Evolutionary conservation across 2,888 invertebrate species (phyloP).

Genomic region (Eurytoma californica): DNA sequence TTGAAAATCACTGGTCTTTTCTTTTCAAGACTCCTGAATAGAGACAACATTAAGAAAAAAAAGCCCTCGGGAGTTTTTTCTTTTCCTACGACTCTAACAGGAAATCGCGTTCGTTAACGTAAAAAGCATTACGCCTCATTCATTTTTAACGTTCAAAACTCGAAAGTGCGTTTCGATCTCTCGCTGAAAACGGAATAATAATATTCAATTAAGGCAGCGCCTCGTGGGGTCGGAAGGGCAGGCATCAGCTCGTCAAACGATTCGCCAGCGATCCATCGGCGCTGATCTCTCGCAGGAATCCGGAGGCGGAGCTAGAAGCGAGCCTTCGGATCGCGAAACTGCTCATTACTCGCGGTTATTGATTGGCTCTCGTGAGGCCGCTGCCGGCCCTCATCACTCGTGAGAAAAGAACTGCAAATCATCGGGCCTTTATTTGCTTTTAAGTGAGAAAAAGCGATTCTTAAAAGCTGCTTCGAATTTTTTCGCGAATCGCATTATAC

Average conservation of each 20-base stretch:
- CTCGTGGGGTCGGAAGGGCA: slow-evolving; percentile 1
- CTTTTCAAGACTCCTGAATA: slow-evolving; percentile 33
- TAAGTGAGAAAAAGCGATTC: slow-evolving; percentile 7
- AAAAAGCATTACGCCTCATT: background rate
- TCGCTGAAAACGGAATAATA: background rate
- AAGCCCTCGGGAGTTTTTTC: slow-evolving; percentile 20
- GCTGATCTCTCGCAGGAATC: slow-evolving; percentile 62
- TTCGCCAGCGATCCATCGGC: slow-evolving; percentile 17
- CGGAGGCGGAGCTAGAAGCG: slow-evolving; percentile 67
- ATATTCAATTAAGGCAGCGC: slow-evolving; percentile 14
- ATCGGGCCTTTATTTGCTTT: slow-evolving; percentile 2
- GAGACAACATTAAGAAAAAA: slow-evolving; percentile 25
- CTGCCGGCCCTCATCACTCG: slow-evolving; percentile 11
- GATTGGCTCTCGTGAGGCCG: slow-evolving; percentile 70
- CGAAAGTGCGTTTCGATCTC: slow-evolving; percentile 1
- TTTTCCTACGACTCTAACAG: slow-evolving; percentile 16
- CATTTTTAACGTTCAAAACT: background rate
- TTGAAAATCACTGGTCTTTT: slow-evolving; percentile 47
- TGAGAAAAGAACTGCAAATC: slow-evolving; percentile 28
- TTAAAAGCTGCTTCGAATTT: background rate
- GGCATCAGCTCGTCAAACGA: slow-evolving; percentile 28
- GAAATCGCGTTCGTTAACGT: slow-evolving; percentile 35
- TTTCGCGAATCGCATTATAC: background rate
- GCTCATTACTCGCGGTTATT: slow-evolving; percentile 72
- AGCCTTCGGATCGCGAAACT: slow-evolving; percentile 66